These are phyloP conservation scores for Ahaetulla prasina DNA, from an alignment of 2,113 vertebrate genomes.

Conservation along the genomic window DNA sequence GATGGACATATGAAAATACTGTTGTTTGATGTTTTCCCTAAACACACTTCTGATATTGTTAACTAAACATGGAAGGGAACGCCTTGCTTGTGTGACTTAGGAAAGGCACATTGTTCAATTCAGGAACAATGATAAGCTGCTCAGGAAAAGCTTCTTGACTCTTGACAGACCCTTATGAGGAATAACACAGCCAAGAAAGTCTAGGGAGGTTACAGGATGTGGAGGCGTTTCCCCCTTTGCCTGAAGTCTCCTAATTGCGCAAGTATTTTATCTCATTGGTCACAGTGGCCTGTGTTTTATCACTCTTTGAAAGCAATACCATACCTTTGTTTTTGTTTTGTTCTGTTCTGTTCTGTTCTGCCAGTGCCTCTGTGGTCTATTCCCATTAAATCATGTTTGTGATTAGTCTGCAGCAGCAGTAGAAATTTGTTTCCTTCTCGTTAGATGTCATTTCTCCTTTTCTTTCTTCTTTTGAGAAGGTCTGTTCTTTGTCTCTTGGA, in stretches of 20 bases:
- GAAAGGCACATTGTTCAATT: slow-evolving; percentile 32
- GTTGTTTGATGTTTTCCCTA: neutral
- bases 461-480: neutral
- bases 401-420: slow-evolving; percentile 20
- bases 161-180: slow-evolving; percentile 40
- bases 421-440: slow-evolving; percentile 20
- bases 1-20: neutral
- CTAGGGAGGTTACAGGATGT: slow-evolving; percentile 37
- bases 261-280: slow-evolving; percentile 49
- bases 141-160: slow-evolving; percentile 32
- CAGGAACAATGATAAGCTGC: slow-evolving; percentile 24
- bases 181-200: slow-evolving; percentile 32
- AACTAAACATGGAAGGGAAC: slow-evolving; percentile 35
- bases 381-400: slow-evolving; percentile 31
- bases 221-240: slow-evolving; percentile 44
- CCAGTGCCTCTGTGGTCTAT: slow-evolving; percentile 40
- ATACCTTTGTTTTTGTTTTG: slow-evolving; percentile 12
- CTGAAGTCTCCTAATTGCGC: slow-evolving; percentile 49
- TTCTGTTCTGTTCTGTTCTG: neutral
- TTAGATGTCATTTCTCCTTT: neutral
- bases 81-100: slow-evolving; percentile 25
- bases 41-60: slow-evolving; percentile 25
- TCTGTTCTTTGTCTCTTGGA: slow-evolving; percentile 2
- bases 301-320: slow-evolving; percentile 24
- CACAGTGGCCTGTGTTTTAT: slow-evolving; percentile 35